These are phyloP conservation scores for Pseudopipra pipra DNA, from an alignment of 2,113 vertebrate genomes.

Conservation along the genomic window DNA sequence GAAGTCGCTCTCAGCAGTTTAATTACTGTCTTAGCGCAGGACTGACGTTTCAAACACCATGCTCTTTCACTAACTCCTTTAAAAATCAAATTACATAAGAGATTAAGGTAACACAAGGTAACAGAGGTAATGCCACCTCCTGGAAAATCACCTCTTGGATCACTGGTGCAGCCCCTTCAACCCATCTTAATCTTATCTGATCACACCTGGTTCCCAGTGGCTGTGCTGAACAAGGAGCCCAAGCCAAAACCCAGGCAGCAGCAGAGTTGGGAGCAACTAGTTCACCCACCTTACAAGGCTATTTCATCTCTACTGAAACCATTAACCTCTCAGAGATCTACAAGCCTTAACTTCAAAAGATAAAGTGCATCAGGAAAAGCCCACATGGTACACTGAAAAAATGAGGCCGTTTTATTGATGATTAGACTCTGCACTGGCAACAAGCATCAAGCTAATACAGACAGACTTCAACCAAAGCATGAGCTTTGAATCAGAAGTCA, in stretches of 20 bases:
- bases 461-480: conserved; percentile 1
- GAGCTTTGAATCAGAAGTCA: background rate
- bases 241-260: background rate
- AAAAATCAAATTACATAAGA: background rate
- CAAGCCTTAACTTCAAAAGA: background rate
- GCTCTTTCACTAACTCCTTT: background rate
- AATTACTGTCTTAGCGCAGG: background rate
- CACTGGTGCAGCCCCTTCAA: background rate
- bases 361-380: background rate
- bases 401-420: conserved; percentile 65
- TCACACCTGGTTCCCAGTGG: background rate
- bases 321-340: background rate
- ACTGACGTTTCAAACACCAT: background rate
- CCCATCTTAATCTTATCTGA: background rate
- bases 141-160: background rate
- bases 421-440: background rate
- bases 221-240: background rate
- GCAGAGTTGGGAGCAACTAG: background rate
- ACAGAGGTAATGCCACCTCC: background rate
- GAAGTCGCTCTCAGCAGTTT: background rate
- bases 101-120: background rate
- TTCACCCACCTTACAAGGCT: background rate
- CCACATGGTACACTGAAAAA: conserved; percentile 56
- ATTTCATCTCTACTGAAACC: background rate
- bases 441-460: background rate